Percentiles rank a stretch among this genome's conserved stretches.
phyloP scores from a whole-genome alignment of 2,113 vertebrate species.

The Myrmophylax atrothorax region DNA sequence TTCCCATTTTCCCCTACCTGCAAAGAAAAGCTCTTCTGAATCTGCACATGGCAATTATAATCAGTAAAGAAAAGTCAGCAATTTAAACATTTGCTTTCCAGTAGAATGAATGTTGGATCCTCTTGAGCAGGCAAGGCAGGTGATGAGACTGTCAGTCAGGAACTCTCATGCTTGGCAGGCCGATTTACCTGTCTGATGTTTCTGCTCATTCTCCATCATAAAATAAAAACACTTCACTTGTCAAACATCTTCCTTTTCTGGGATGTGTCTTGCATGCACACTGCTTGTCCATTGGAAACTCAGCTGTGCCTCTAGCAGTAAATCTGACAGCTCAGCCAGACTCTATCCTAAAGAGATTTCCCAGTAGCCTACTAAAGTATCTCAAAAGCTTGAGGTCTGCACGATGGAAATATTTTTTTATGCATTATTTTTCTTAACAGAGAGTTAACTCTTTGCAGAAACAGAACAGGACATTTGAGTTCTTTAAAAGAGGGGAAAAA shows the following conservation, averaged over 20 bases:
- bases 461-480: neutral
- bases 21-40: conserved; percentile 7
- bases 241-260: conserved; percentile 29
- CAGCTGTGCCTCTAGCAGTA: conserved; percentile 25
- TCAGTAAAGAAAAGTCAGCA: conserved; percentile 34
- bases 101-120: neutral
- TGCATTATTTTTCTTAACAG: neutral
- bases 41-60: conserved; percentile 10
- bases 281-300: conserved; percentile 17
- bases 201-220: conserved; percentile 25
- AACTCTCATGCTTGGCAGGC: neutral
- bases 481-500: neutral
- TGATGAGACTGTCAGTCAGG: conserved; percentile 21
- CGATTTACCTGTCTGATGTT: conserved; percentile 52
- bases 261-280: neutral
- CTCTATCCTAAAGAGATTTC: conserved; percentile 19
- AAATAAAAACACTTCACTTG: conserved; percentile 54
- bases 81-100: conserved; percentile 16
- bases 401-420: neutral
- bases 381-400: neutral
- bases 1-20: neutral
- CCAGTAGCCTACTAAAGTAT: neutral
- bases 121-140: neutral
- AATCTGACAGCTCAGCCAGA: conserved; percentile 49
- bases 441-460: neutral